These are phyloP conservation scores for Prosapia bicincta DNA, from an alignment of 2,888 invertebrate genomes.

Conservation along the genomic window DNA sequence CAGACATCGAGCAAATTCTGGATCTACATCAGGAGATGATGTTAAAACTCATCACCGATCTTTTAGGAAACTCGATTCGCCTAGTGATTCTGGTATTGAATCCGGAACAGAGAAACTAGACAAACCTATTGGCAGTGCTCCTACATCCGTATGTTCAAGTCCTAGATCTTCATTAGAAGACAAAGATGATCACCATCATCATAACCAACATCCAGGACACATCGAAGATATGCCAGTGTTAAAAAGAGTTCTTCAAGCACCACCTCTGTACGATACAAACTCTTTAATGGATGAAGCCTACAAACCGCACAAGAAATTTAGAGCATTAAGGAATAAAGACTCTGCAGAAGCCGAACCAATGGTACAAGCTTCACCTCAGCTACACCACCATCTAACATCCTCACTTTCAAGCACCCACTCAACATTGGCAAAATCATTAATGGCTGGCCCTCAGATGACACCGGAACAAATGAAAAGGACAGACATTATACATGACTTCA, in stretches of 20 bases:
- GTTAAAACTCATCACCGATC: slow-evolving; percentile 42
- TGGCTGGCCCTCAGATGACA: slow-evolving; percentile 92
- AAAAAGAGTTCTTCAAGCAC: slow-evolving; percentile 88
- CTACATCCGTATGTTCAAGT: slow-evolving; percentile 79
- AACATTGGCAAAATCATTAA: slow-evolving; percentile 82
- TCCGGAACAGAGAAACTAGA: slow-evolving; percentile 88
- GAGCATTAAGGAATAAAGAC: slow-evolving; percentile 74
- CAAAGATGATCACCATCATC: slow-evolving; percentile 61
- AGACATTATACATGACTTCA: slow-evolving; percentile 88
- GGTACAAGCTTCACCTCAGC: slow-evolving; percentile 46
- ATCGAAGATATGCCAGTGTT: slow-evolving; percentile 88
- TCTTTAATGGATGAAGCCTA: slow-evolving; percentile 93
- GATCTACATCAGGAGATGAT: slow-evolving; percentile 71
- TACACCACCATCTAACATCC: slow-evolving; percentile 55
- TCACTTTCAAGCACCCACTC: slow-evolving; percentile 83
- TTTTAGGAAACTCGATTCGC: slow-evolving; percentile 78
- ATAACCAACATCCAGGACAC: slow-evolving; percentile 43
- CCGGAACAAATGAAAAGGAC: slow-evolving; percentile 89
- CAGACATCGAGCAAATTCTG: slow-evolving; percentile 70
- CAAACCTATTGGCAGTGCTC: slow-evolving; percentile 61
- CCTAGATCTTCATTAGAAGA: slow-evolving; percentile 71
- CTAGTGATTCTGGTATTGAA: slow-evolving; percentile 91
- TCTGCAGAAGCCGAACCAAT: slow-evolving; percentile 74
- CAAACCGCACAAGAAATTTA: slow-evolving; percentile 94
- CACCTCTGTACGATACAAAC: slow-evolving; percentile 86